Percentiles rank a stretch among this genome's conserved stretches.
Evolutionary conservation across 1,140 invertebrate genomes (phyloP).

Genomic region (Drosophila parvula): DNA sequence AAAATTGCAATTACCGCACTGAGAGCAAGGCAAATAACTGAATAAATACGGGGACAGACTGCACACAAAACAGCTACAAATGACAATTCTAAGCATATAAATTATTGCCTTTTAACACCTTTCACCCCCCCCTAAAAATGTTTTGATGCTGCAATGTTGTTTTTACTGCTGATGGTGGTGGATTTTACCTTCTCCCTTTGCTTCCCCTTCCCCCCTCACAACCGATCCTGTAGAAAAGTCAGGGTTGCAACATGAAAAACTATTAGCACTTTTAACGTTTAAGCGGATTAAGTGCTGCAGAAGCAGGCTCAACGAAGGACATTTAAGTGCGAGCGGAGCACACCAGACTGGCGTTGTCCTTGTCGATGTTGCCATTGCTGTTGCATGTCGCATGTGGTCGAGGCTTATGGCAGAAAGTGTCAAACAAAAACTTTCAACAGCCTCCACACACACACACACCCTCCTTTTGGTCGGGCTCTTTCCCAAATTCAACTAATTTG

Average conservation of each 20-base stretch:
- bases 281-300: constrained; percentile 73
- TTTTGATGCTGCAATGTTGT: constrained; percentile 18
- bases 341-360: constrained; percentile 39
- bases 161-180: constrained; percentile 38
- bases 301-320: constrained; percentile 55
- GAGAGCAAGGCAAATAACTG: constrained; percentile 24
- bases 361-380: constrained; percentile 29
- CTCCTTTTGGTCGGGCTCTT: constrained; percentile 26
- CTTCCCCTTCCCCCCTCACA: not conserved
- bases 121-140: constrained; percentile 25
- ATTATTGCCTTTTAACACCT: constrained; percentile 82
- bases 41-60: constrained; percentile 11
- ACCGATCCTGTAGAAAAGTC: constrained; percentile 53
- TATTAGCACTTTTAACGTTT: constrained; percentile 81
- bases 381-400: constrained; percentile 66
- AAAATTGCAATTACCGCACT: constrained; percentile 56
- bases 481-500: constrained; percentile 75
- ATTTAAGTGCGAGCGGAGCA: constrained; percentile 54
- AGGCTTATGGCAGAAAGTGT: constrained; percentile 60
- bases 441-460: constrained; percentile 8
- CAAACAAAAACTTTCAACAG: constrained; percentile 62
- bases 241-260: constrained; percentile 77
- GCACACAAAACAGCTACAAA: constrained; percentile 39
- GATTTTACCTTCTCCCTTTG: constrained; percentile 3
- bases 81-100: constrained; percentile 75